phyloP scores from a whole-genome alignment of 1,140 invertebrate genomes.

The Luehdorfia chinensis region DNA sequence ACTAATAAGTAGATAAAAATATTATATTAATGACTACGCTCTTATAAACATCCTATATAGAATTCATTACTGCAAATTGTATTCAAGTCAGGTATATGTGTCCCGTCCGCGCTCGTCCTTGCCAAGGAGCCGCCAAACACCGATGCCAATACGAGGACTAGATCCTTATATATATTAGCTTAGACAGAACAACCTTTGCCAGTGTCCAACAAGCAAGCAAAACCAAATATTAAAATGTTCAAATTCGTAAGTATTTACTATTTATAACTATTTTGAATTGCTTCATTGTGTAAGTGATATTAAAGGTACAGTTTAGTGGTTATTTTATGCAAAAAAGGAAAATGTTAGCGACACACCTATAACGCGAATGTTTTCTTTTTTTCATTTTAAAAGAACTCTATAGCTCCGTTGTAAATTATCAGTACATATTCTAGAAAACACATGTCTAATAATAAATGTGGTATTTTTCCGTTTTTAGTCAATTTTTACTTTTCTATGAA shows the following conservation, averaged over 20 bases:
- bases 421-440: no score
- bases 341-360: no score
- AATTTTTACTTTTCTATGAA: no score
- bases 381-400: no score
- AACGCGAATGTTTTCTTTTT: no score
- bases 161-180: constrained; percentile 55
- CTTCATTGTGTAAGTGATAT: background rate
- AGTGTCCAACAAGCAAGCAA: constrained; percentile 46
- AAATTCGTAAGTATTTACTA: constrained; percentile 69
- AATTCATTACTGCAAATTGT: constrained; percentile 21
- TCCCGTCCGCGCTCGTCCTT: constrained; percentile 47
- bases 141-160: constrained; percentile 53
- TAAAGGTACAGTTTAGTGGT: background rate
- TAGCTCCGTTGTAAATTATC: no score
- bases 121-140: constrained; percentile 44
- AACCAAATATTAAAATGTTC: constrained; percentile 58
- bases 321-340: no score
- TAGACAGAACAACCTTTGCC: constrained; percentile 31
- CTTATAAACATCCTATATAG: constrained; percentile 39
- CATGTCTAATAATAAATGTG: no score
- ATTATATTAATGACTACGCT: background rate
- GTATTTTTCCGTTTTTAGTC: no score
- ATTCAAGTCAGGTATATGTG: constrained; percentile 52
- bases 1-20: no score
- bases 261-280: background rate